phyloP scores from a whole-genome alignment of 2,797 vertebrate genomes.

The Labroides dimidiatus region DNA sequence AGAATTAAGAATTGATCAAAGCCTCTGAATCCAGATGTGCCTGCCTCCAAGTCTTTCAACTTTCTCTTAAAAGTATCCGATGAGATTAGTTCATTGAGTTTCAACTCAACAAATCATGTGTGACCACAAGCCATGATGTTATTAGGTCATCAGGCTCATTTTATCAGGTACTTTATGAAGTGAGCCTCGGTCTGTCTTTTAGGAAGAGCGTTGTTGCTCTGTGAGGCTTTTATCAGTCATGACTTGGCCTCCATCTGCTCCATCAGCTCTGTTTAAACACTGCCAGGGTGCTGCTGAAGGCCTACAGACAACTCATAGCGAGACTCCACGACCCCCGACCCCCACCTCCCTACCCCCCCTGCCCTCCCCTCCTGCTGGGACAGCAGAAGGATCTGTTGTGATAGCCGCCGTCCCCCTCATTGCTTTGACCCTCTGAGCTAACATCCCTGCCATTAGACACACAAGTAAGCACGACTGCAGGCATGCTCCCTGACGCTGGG shows the following conservation, averaged over 20 bases:
- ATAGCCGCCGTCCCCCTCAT: constrained; percentile 67
- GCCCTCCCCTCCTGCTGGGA: constrained; percentile 63
- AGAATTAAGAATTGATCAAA: too few relatives aligned
- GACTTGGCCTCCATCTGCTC: constrained; percentile 71
- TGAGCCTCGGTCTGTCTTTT: too few relatives aligned
- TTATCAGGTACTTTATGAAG: too few relatives aligned
- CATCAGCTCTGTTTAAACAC: constrained; percentile 65
- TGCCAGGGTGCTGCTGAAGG: constrained; percentile 49
- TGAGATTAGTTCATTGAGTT: too few relatives aligned
- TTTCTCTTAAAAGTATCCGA: too few relatives aligned
- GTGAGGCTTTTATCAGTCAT: background rate
- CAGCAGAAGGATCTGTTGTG: constrained; percentile 83
- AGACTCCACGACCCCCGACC: too few relatives aligned
- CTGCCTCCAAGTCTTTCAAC: too few relatives aligned
- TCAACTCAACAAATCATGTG: too few relatives aligned
- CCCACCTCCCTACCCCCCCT: background rate
- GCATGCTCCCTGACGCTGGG: constrained; percentile 58
- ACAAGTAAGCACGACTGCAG: constrained; percentile 66
- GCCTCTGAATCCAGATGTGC: too few relatives aligned
- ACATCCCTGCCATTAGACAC: constrained; percentile 67
- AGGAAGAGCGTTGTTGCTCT: too few relatives aligned
- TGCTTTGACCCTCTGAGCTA: constrained; percentile 70
- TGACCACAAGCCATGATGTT: too few relatives aligned
- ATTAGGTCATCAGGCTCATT: too few relatives aligned
- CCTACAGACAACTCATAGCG: constrained; percentile 65